Evolutionary conservation across 2,797 vertebrate genomes (phyloP), one percentile per base, ranked within the genome.

Genomic region (Percopsis omiscomaycus): DNA sequence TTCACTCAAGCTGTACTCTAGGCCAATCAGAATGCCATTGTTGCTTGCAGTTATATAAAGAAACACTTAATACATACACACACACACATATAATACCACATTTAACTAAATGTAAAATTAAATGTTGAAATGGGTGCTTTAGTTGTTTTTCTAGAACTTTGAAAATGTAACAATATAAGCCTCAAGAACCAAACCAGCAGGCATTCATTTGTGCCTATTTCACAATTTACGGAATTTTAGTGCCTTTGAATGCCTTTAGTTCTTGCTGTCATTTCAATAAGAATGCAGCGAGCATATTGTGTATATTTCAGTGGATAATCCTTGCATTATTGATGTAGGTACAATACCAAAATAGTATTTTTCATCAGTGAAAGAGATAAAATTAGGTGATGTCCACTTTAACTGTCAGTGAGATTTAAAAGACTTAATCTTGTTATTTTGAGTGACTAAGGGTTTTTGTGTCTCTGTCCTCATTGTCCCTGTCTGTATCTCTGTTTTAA

Each of bases 381-480:
- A 55, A 16, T 79, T 2, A 61, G 79, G 80, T 66, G 72, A 82
- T 66, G 84, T 88, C 83, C 76, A 88, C 81, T 87, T 88, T 84
- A 57, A 55, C 83, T 74, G 79, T 64, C 56, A 12, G 45, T 55
- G 55, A 42, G 51, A 22, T 1, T 22, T 22, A 22, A 22, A 22
- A 67, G 77, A 58, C 71, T 58, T 92, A 91, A 89, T 84, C 89
- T 84, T 47, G 72, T 88, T 91, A 90, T 89, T 87, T 86, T 85
- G 89, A 91, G 82, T 83, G 69, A 83, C 66, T 42, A 9, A 60
- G 62, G 72, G 84, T 86, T 84, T 87, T 82, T 86, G 64, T 51
- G 72, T 59, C 69, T 77, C 49, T 69, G 80, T 83, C 80, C 77
- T 83, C 72, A 76, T 89, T 83, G 85, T 83, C 79, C 74, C 37